Evolutionary conservation across 2,113 vertebrate genomes (phyloP).

Genomic region (Protobothrops flavoviridis): DNA sequence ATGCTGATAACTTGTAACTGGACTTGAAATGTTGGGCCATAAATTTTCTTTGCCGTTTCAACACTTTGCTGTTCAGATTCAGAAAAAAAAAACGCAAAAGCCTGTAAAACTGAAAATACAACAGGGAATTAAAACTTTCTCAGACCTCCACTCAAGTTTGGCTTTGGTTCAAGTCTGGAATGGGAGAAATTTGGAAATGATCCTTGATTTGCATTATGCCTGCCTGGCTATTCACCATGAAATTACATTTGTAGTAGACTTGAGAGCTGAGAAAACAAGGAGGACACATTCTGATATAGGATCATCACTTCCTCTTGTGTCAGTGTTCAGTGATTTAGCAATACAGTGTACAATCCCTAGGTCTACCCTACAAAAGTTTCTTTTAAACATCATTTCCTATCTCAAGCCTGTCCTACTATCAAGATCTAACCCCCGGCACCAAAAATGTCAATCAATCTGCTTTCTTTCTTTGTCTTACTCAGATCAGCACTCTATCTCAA

Average conservation of each 20-base stretch:
- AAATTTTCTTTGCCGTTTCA: slow-evolving; percentile 21
- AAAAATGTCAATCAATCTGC: neutral
- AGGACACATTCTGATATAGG: neutral
- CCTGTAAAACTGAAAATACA: slow-evolving; percentile 18
- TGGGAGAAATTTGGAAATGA: neutral
- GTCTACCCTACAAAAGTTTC: neutral
- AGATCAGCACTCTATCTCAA: slow-evolving; percentile 8
- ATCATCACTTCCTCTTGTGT: neutral
- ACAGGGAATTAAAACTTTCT: slow-evolving; percentile 12
- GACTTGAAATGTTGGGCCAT: slow-evolving; percentile 12
- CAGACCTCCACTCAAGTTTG: slow-evolving; percentile 16
- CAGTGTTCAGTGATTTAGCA: neutral
- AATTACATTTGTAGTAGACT: neutral
- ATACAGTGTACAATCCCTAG: neutral
- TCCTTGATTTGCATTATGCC: neutral
- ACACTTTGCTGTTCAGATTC: slow-evolving; percentile 4
- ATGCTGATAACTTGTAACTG: slow-evolving; percentile 13
- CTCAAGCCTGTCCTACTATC: neutral
- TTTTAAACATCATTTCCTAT: neutral
- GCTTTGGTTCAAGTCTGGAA: neutral
- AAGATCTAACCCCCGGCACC: neutral
- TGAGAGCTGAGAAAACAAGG: neutral
- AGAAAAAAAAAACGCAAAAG: neutral
- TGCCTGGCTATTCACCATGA: neutral
- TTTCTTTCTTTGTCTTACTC: slow-evolving; percentile 1